Base-by-base conservation (phyloP, 2,888 invertebrate genomes). In the Drosophila lutescens region DNA sequence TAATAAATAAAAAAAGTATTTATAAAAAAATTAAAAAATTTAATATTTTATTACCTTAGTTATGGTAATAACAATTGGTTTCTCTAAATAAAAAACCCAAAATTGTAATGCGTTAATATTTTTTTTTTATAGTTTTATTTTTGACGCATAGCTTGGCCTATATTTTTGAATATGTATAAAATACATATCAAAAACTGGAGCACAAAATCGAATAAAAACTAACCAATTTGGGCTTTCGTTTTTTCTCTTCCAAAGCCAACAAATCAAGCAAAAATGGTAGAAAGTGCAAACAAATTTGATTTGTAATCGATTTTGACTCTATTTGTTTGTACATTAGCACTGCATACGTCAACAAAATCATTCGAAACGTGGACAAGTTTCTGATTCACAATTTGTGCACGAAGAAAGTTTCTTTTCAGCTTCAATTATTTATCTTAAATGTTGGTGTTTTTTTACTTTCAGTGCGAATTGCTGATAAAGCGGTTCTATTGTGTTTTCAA, bases 261-360 rank as follows among this genome's bases (percentile, higher is more conserved):
- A 8, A 12, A 15, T 8, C 5, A 40, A 1, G 9, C 17, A 40
- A 8, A 49, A 13, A 13, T 34, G 12, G 34, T 36, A 12, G 60
- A 60, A 60, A 60, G 60, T 59, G 23, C 59, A 60, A 59, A 60
- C 59, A 59, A 9, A 30, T 53, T 53, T 30, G 55, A 54, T 54
- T 58, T 54, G 58, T 58, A 54, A 55, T 54, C 58, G 12, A 40
- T 30, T 20, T 40, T 2, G 5, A 12, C 17, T 8, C n/a, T 40
- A 57, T 56, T 38, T 49, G 34, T 34, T 26, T 53, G 26, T 10
- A 12, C n/a, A 38, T 40, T 40, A 53, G 32, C 34, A n/a, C 32
- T 34, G 15, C 12, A 32, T n/a, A 51, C 26, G 3, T 30, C 7
- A 58, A 30, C 30, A 20, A 20, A 40, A 30, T 40, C n/a, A 40